Evolutionary conservation across 2,888 invertebrate genomes (phyloP), one percentile per base, ranked within the genome.

Genomic region (Ariolimax columbianus): DNA sequence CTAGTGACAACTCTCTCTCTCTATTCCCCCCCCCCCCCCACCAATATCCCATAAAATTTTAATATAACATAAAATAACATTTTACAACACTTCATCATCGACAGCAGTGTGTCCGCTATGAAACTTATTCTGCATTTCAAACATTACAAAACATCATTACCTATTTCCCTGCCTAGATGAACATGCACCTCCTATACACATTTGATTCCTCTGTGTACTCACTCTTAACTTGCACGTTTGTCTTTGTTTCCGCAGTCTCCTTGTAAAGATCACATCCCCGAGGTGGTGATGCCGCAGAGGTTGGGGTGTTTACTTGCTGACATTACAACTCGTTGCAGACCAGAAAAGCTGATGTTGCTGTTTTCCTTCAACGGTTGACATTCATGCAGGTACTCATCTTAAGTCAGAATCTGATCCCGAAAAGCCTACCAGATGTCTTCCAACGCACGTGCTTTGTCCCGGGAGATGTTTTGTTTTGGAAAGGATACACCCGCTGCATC

Each of bases 381-480:
- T 79, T 79, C 63, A 68, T 17, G 17, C 66, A 66, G 79, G 79
- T 33, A 79, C 79, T 43, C 79, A 43, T 30, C 66, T 59, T 63
- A 40, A 47, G 68, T 38, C 66, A 26, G 43, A 43, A 43, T 55
- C 38, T 63, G 23, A 75, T 30, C 51, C 47, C 33, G 51, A 33
- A 75, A 75, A 47, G n/a, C 51, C 66, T 63, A 47, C 66, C 66
- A 79, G 66, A 79, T 79, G 79, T 79, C 43, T 47, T 33, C 66
- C 30, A 66, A 47, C 68, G 7, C 33, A 19, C 47, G 68, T 36
- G 66, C 43, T 79, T 68, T 79, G 79, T 79, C 79, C 14, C 30
- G 66, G 66, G 79, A 68, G 66, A 43, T 68, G 47, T 79, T 79
- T 43, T 79, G 47, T 79, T 79, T 33, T 79, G 66, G 66, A 43